Percentiles rank a stretch among this genome's conserved stretches.
phyloP scores from a whole-genome alignment of 2,888 invertebrate species.

The Catocala sponsa region DNA sequence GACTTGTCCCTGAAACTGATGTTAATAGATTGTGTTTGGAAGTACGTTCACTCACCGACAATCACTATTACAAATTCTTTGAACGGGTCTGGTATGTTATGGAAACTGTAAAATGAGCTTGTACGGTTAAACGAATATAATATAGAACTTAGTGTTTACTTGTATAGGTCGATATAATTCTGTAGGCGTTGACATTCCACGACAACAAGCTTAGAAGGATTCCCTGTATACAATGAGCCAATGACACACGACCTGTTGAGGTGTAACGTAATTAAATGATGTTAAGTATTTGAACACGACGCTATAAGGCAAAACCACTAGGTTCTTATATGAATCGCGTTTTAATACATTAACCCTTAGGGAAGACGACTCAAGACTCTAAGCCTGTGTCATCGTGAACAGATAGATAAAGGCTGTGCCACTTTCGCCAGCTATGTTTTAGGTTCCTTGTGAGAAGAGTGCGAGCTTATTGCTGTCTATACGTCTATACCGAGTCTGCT shows the following conservation, averaged over 20 bases:
- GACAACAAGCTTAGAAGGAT: constrained; percentile 33
- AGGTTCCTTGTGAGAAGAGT: no score
- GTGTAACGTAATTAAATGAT: constrained; percentile 49
- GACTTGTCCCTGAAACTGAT: constrained; percentile 19
- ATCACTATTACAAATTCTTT: constrained; percentile 2
- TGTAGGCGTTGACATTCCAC: background rate
- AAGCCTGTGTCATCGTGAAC: no score
- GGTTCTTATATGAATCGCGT: no score
- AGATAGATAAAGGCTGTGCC: no score
- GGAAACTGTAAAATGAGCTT: background rate
- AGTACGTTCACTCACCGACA: constrained; percentile 8
- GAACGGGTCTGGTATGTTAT: background rate
- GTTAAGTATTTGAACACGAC: constrained; percentile 41
- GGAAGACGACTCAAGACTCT: no score
- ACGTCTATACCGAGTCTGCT: no score
- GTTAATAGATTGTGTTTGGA: constrained; percentile 10
- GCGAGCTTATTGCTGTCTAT: no score
- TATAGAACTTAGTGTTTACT: no score
- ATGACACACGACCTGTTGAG: constrained; percentile 37
- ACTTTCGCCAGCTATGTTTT: no score
- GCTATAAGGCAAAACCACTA: no score
- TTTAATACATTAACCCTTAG: no score
- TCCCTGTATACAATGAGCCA: constrained; percentile 13
- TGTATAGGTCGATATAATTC: background rate
- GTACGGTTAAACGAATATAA: background rate